Percentiles rank a stretch among this genome's conserved stretches.
Evolutionary conservation across 2,888 invertebrate species (phyloP).

Genomic region (Fabriciana adippe): DNA sequence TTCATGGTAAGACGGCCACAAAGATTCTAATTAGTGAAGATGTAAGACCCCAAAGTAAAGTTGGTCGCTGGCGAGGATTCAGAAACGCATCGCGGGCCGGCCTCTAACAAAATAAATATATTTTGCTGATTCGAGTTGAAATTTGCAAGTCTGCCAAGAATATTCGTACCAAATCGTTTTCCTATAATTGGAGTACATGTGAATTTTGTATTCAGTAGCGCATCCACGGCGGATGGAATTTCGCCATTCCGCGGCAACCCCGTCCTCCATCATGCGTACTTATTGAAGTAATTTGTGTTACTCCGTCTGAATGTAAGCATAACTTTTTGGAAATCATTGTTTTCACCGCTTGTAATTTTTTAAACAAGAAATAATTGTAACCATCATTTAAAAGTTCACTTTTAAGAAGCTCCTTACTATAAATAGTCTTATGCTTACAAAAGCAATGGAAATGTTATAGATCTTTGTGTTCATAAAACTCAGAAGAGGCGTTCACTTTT

Average conservation of each 20-base stretch:
- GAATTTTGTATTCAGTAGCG: slow-evolving; percentile 82
- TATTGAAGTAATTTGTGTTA: slow-evolving; percentile 76
- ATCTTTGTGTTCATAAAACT: slow-evolving; percentile 36
- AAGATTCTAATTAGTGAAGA: slow-evolving; percentile 35
- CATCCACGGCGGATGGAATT: slow-evolving; percentile 78
- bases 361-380: not conserved
- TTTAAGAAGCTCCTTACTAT: not conserved
- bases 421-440: slow-evolving; percentile 23
- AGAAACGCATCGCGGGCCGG: slow-evolving; percentile 66
- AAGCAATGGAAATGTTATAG: slow-evolving; percentile 28
- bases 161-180: slow-evolving; percentile 82
- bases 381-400: slow-evolving; percentile 10
- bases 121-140: slow-evolving; percentile 78
- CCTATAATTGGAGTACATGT: slow-evolving; percentile 83
- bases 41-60: slow-evolving; percentile 50
- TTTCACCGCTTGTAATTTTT: slow-evolving; percentile 8
- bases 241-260: slow-evolving; percentile 72
- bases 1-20: slow-evolving; percentile 5
- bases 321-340: slow-evolving; percentile 26
- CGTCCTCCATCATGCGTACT: slow-evolving; percentile 79
- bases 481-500: slow-evolving; percentile 43
- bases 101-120: slow-evolving; percentile 79
- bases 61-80: slow-evolving; percentile 61
- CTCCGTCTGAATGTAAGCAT: slow-evolving; percentile 24
- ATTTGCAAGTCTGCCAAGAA: slow-evolving; percentile 83